phyloP scores from a whole-genome alignment of 2,113 vertebrate genomes.

The Loxodonta africana region DNA sequence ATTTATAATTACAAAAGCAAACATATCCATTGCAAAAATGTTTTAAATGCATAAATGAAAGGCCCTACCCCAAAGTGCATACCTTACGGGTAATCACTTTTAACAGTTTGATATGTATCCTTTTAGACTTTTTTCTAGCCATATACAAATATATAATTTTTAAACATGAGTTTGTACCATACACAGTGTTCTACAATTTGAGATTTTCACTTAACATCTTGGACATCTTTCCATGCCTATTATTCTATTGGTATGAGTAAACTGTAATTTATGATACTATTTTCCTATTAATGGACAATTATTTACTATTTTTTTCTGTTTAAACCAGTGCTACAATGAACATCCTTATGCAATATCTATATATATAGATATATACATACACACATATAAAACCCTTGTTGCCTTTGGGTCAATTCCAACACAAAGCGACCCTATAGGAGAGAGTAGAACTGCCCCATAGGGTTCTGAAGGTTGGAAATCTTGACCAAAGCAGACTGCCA shows the following conservation, averaged over 20 bases:
- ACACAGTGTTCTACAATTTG: background rate
- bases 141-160: conserved; percentile 1
- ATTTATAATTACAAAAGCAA: conserved; percentile 49
- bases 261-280: conserved; percentile 25
- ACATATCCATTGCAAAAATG: conserved; percentile 20
- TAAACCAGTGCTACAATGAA: background rate
- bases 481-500: too few species aligned
- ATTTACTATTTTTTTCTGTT: conserved; percentile 22
- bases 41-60: background rate
- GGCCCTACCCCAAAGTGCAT: background rate
- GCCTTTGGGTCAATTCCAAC: too few species aligned
- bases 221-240: background rate
- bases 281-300: background rate
- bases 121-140: background rate
- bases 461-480: too few species aligned
- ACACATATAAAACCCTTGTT: too few species aligned
- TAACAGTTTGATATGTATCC: background rate
- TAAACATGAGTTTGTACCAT: background rate
- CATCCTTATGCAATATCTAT: background rate
- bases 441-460: too few species aligned
- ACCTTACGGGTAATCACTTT: background rate
- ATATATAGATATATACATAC: too few species aligned
- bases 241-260: background rate
- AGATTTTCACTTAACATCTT: background rate
- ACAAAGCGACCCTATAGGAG: too few species aligned